These are phyloP conservation scores for Tethea ocularis DNA, from an alignment of 2,888 invertebrate species.

Conservation along the genomic window DNA sequence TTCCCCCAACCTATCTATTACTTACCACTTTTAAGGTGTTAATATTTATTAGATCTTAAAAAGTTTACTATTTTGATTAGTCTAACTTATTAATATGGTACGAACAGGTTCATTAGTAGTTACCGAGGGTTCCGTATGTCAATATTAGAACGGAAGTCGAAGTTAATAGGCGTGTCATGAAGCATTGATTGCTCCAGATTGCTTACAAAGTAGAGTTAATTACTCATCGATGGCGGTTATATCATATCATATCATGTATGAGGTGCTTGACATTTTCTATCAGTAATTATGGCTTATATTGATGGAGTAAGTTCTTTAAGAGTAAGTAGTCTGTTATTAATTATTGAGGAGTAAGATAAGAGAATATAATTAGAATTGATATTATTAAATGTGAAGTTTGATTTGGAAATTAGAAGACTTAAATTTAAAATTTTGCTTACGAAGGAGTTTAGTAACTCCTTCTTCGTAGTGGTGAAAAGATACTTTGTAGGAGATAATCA, in stretches of 20 bases:
- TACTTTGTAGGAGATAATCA: no score
- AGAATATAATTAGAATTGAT: no score
- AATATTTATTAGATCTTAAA: constrained; percentile 29
- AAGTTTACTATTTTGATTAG: constrained; percentile 35
- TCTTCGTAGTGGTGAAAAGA: no score
- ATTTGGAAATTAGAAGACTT: no score
- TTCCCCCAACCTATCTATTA: neutral
- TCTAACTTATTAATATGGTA: constrained; percentile 37
- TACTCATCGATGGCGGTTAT: constrained; percentile 1
- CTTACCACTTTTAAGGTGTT: constrained; percentile 13
- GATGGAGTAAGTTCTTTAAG: neutral
- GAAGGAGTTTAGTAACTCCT: no score
- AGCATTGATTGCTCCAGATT: constrained; percentile 56
- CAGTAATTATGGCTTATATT: neutral
- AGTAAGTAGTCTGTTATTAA: neutral
- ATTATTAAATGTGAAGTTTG: no score
- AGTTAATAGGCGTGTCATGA: constrained; percentile 55
- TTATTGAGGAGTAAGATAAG: neutral
- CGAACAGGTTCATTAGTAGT: constrained; percentile 35
- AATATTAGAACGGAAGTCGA: constrained; percentile 47
- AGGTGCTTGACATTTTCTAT: neutral
- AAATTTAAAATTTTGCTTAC: no score
- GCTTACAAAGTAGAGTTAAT: constrained; percentile 13
- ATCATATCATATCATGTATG: neutral
- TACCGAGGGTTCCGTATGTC: constrained; percentile 35